Percentiles rank a stretch among this genome's conserved stretches.
These are phyloP conservation scores for Gymnocheta viridis DNA, from an alignment of 2,888 invertebrate species.

Conservation along the genomic window DNA sequence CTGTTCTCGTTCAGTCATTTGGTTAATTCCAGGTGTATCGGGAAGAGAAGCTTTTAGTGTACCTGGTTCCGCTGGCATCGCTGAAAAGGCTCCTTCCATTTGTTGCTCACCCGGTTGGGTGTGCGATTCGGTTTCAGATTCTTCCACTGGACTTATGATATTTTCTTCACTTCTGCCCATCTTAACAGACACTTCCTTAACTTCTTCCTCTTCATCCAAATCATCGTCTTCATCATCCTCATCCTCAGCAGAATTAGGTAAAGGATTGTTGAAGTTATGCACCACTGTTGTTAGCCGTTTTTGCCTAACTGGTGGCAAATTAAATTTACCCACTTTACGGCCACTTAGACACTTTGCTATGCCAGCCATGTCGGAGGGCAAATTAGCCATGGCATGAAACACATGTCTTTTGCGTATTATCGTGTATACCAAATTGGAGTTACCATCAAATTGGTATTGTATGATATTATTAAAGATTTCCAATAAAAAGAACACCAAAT, in stretches of 20 bases:
- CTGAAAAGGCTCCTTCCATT: conserved; percentile 93
- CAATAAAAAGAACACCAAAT: conserved; percentile 97
- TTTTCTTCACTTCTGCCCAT: conserved; percentile 61
- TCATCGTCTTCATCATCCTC: conserved; percentile 76
- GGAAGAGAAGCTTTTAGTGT: conserved; percentile 94
- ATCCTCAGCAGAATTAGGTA: conserved; percentile 71
- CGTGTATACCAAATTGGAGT: conserved; percentile 98
- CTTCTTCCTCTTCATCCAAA: conserved; percentile 72
- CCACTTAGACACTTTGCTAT: conserved; percentile 84
- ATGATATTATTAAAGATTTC: conserved; percentile 99
- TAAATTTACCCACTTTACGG: conserved; percentile 82
- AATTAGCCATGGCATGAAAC: conserved; percentile 98
- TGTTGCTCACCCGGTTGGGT: conserved; percentile 75
- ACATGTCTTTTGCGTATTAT: conserved; percentile 99
- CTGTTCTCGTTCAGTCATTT: conserved; percentile 97
- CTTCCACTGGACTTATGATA: conserved; percentile 72
- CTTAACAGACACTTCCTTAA: conserved; percentile 80
- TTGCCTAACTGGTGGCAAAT: conserved; percentile 79
- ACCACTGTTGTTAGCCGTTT: conserved; percentile 75
- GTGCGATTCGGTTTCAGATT: conserved; percentile 75
- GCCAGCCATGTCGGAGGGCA: conserved; percentile 95
- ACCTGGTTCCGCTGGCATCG: conserved; percentile 94
- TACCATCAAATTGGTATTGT: conserved; percentile 99
- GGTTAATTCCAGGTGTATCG: conserved; percentile 92
- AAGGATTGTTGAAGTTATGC: conserved; percentile 73